These are phyloP conservation scores for Rhyacichthys aspro DNA, from an alignment of 2,797 vertebrate species.

Conservation along the genomic window DNA sequence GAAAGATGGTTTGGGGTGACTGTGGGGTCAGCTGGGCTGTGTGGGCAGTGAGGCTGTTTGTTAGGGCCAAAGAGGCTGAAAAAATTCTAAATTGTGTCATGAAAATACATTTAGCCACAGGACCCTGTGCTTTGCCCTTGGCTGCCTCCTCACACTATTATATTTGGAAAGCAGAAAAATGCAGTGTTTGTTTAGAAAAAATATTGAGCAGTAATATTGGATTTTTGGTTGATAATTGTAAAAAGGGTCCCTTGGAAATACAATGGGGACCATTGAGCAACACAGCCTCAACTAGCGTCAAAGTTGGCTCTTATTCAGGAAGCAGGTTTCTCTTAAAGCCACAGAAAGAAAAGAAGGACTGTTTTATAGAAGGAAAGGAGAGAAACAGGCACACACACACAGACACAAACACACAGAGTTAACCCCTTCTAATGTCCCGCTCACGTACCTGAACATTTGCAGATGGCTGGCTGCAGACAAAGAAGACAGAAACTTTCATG, in stretches of 20 bases:
- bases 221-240: conserved; percentile 70
- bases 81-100: conserved; percentile 17
- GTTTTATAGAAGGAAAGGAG: conserved; percentile 63
- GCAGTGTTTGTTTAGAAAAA: conserved; percentile 75
- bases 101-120: conserved; percentile 32
- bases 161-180: conserved; percentile 34
- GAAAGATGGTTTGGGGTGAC: conserved; percentile 45
- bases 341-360: conserved; percentile 60
- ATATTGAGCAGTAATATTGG: conserved; percentile 54
- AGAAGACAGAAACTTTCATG: conserved; percentile 17
- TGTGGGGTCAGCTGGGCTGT: conserved; percentile 49
- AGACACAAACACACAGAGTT: conserved; percentile 33
- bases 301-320: conserved; percentile 69
- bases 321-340: conserved; percentile 72
- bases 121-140: conserved; percentile 42
- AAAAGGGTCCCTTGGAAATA: conserved; percentile 75
- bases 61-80: conserved; percentile 24
- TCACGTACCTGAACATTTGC: conserved; percentile 36
- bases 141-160: conserved; percentile 20
- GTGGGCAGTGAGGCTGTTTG: conserved; percentile 29
- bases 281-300: conserved; percentile 56
- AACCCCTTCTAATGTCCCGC: conserved; percentile 22
- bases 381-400: conserved; percentile 38
- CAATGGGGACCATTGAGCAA: conserved; percentile 82
- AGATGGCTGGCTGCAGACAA: conserved; percentile 25